phyloP scores from a whole-genome alignment of 2,797 vertebrate genomes.

The Amphiprion clarkii region DNA sequence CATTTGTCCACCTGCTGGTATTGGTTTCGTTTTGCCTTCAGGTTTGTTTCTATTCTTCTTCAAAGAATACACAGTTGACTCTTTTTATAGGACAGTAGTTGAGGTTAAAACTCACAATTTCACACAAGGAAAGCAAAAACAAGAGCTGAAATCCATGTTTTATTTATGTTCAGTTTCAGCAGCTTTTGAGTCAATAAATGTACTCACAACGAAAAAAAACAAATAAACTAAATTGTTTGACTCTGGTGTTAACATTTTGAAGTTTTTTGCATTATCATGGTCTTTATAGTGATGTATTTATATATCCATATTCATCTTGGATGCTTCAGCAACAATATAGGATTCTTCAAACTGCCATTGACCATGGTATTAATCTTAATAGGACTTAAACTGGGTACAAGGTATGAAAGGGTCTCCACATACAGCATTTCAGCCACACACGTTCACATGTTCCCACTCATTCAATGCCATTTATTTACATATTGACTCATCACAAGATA shows the following conservation, averaged over 20 bases:
- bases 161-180: constrained; percentile 12
- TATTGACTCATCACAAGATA: constrained; percentile 26
- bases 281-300: constrained; percentile 1
- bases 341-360: not conserved
- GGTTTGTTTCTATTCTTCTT: constrained; percentile 5
- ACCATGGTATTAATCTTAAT: not conserved
- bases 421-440: not conserved
- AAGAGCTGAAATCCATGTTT: constrained; percentile 24
- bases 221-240: not conserved
- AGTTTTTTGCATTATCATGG: not conserved
- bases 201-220: not conserved
- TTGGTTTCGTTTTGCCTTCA: not conserved
- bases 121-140: constrained; percentile 7
- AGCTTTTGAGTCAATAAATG: constrained; percentile 27
- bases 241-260: not conserved
- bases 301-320: not conserved
- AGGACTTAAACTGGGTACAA: not conserved
- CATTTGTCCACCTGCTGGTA: no score
- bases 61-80: not conserved
- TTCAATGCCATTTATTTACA: constrained; percentile 51
- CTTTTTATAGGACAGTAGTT: constrained; percentile 11
- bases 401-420: not conserved
- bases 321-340: not conserved
- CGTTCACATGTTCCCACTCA: constrained; percentile 5
- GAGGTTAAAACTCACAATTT: not conserved